Conservation (phyloP, 37 sponge, comb jelly and placozoan species). For the Halichondria panicea region DNA sequence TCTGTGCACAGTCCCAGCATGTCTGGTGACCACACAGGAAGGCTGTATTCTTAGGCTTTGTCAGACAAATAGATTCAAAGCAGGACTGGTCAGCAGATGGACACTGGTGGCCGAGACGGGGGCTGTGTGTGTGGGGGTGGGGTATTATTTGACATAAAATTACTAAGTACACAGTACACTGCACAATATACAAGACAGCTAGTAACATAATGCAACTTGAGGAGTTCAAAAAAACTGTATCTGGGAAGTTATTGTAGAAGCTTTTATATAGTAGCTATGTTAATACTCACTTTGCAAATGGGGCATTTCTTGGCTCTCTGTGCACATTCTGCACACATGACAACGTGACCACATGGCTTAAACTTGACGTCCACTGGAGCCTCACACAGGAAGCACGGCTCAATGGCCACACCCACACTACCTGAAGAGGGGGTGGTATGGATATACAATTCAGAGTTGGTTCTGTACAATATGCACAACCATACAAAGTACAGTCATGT, state of each 20-base stretch:
- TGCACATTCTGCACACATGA: conserved; percentile 69
- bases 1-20: conserved; percentile 79
- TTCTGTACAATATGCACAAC: no score
- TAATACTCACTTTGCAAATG: conserved; percentile 67
- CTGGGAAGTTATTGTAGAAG: no score
- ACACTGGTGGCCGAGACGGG: background rate
- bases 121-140: conserved; percentile 16
- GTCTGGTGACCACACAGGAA: conserved; percentile 84
- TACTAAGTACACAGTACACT: no score
- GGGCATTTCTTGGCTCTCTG: conserved; percentile 82
- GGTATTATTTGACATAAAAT: no score
- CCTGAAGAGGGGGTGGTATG: no score
- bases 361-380: conserved; percentile 56
- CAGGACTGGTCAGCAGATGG: background rate
- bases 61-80: conserved; percentile 48
- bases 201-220: no score
- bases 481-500: no score
- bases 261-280: no score
- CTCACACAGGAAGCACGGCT: conserved; percentile 69
- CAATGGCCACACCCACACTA: no score
- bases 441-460: no score
- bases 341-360: conserved; percentile 77
- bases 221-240: no score
- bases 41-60: conserved; percentile 73
- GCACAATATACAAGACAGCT: no score